These are phyloP conservation scores for Hoplodrina ambigua DNA, from an alignment of 2,888 invertebrate genomes.

Conservation along the genomic window DNA sequence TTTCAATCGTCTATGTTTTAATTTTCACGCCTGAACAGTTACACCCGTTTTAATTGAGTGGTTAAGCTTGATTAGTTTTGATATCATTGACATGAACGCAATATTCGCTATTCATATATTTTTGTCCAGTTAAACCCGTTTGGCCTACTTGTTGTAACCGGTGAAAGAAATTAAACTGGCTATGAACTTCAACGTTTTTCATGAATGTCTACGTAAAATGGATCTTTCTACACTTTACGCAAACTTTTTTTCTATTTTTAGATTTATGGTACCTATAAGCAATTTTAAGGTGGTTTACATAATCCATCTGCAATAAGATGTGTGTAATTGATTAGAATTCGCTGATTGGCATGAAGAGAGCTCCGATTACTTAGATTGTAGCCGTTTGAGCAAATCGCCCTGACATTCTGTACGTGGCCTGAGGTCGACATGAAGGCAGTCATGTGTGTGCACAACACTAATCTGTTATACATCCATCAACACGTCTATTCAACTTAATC, in stretches of 20 bases:
- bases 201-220: background rate
- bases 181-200: constrained; percentile 1
- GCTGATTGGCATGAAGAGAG: constrained; percentile 66
- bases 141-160: constrained; percentile 21
- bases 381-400: constrained; percentile 75
- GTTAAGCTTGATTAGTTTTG: constrained; percentile 39
- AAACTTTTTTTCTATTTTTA: background rate
- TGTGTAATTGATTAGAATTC: constrained; percentile 64
- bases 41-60: constrained; percentile 35
- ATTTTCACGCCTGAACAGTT: constrained; percentile 34
- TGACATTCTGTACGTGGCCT: constrained; percentile 81
- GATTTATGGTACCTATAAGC: background rate
- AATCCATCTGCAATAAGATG: constrained; percentile 34
- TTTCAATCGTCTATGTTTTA: constrained; percentile 16
- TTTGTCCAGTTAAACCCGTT: constrained; percentile 11
- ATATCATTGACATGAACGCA: constrained; percentile 45
- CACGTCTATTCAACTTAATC: constrained; percentile 50
- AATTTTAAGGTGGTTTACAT: constrained; percentile 20
- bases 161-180: constrained; percentile 12
- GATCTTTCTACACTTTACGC: constrained; percentile 2
- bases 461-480: constrained; percentile 60
- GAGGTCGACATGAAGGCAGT: constrained; percentile 82
- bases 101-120: constrained; percentile 15
- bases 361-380: constrained; percentile 63
- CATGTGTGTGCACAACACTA: constrained; percentile 71